Percentiles rank a stretch among this genome's conserved stretches.
Evolutionary conservation across 35 echinoderm and acorn worm species (phyloP).

Genomic region (Apostichopus parvimensis): DNA sequence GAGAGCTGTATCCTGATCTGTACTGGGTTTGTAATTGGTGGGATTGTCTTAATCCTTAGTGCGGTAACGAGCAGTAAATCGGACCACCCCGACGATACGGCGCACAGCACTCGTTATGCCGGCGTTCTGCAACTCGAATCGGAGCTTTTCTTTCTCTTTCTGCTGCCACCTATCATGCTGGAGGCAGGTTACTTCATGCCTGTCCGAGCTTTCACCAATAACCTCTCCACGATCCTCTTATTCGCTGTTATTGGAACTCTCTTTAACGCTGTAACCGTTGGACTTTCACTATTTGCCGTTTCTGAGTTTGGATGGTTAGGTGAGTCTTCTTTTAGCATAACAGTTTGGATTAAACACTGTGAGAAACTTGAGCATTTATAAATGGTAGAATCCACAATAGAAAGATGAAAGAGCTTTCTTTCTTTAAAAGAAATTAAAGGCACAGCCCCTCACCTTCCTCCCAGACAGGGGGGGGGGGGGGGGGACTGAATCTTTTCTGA

Average conservation of each 20-base stretch:
- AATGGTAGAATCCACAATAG: too few species aligned
- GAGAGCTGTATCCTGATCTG: conserved; percentile 95
- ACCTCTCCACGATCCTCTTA: conserved; percentile 88
- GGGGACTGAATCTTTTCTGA: too few species aligned
- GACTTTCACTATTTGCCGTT: conserved; percentile 81
- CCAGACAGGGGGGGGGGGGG: too few species aligned
- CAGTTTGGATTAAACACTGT: too few species aligned
- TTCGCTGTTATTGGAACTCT: conserved; percentile 96
- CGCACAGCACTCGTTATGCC: background rate
- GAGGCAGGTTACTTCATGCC: conserved; percentile 99
- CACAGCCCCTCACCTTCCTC: too few species aligned
- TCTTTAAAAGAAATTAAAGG: too few species aligned
- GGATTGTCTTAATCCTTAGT: conserved; percentile 42
- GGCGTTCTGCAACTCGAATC: conserved; percentile 52
- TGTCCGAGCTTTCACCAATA: conserved; percentile 79
- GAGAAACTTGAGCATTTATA: too few species aligned
- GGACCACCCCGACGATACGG: conserved; percentile 62
- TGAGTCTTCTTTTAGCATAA: conserved; percentile 13
- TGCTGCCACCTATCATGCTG: conserved; percentile 96
- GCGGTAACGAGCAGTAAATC: conserved; percentile 65
- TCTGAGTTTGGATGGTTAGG: conserved; percentile 61
- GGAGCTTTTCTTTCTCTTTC: conserved; percentile 86
- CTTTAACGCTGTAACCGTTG: conserved; percentile 88
- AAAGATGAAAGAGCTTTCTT: too few species aligned
- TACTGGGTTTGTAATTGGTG: conserved; percentile 79